Percentiles rank a stretch among this genome's conserved stretches.
These are phyloP conservation scores for Theristicus caerulescens DNA, from an alignment of 2,113 vertebrate genomes.

Conservation along the genomic window DNA sequence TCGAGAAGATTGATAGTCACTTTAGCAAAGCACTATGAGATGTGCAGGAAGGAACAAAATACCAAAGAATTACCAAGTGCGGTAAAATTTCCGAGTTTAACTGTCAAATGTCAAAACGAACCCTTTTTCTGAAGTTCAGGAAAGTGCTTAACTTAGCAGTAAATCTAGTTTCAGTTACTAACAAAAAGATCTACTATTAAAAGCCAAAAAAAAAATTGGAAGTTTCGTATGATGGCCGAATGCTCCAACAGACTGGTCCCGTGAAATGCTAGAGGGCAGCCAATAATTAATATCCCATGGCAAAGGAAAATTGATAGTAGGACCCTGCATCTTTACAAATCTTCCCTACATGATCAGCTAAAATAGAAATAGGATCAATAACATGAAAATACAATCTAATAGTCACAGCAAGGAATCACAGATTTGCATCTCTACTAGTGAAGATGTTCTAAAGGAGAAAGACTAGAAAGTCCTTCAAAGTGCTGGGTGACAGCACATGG, in stretches of 20 bases:
- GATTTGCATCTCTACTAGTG: not conserved
- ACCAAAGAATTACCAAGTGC: not conserved
- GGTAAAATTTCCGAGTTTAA: not conserved
- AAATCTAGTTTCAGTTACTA: not conserved
- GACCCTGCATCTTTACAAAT: not conserved
- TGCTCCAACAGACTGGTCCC: not conserved
- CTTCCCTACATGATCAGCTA: not conserved
- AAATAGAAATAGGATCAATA: not conserved
- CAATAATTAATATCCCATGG: not conserved
- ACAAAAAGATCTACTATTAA: not conserved
- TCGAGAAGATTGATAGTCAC: not conserved
- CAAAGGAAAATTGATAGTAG: not conserved
- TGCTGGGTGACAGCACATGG: not conserved
- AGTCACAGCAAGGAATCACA: not conserved
- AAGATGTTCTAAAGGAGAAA: not conserved
- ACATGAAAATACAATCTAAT: not conserved
- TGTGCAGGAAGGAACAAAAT: not conserved
- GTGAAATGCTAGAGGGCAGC: not conserved
- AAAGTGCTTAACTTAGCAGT: not conserved
- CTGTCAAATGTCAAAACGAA: not conserved
- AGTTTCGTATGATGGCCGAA: not conserved
- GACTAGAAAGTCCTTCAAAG: not conserved
- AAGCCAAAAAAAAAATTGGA: not conserved
- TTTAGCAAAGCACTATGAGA: not conserved
- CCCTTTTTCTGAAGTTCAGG: not conserved